These are phyloP conservation scores for Liodrosophila aerea DNA, from an alignment of 2,888 invertebrate species.

Conservation along the genomic window DNA sequence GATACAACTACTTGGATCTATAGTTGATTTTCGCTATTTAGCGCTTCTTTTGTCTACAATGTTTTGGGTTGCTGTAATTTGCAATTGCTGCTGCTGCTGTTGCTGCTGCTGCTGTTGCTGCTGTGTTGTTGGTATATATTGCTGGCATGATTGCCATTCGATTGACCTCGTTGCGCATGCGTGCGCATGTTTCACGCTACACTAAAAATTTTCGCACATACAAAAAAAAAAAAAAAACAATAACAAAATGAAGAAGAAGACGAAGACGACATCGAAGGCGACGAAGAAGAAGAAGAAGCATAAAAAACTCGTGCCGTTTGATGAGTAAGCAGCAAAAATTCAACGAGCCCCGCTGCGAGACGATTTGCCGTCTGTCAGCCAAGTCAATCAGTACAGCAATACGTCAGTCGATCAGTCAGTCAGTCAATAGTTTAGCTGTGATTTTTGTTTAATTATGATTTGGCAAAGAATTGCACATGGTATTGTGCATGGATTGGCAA, in stretches of 20 bases:
- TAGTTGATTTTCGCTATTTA: no score
- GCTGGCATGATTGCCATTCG: constrained; percentile 68
- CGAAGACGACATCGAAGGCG: background rate
- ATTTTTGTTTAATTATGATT: constrained; percentile 46
- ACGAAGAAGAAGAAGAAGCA: constrained; percentile 5
- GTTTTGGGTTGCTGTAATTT: constrained; percentile 44
- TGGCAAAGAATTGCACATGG: constrained; percentile 53
- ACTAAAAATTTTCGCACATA: constrained; percentile 67
- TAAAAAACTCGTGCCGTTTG: constrained; percentile 48
- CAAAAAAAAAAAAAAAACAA: constrained; percentile 12
- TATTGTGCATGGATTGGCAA: constrained; percentile 51
- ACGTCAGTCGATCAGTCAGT: constrained; percentile 9
- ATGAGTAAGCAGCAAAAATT: constrained; percentile 63
- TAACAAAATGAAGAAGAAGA: constrained; percentile 22
- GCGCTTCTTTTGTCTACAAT: background rate
- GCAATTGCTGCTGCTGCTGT: constrained; percentile 45
- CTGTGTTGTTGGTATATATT: constrained; percentile 28
- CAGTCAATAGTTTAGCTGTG: constrained; percentile 26
- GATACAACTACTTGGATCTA: no score
- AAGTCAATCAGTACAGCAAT: constrained; percentile 20
- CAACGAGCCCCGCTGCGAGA: constrained; percentile 28
- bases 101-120: constrained; percentile 17
- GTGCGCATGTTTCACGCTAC: constrained; percentile 77
- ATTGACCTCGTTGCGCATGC: constrained; percentile 78
- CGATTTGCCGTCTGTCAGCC: constrained; percentile 30